Evolutionary conservation across 2,888 invertebrate genomes (phyloP).

Genomic region (Lasius fuliginosus): DNA sequence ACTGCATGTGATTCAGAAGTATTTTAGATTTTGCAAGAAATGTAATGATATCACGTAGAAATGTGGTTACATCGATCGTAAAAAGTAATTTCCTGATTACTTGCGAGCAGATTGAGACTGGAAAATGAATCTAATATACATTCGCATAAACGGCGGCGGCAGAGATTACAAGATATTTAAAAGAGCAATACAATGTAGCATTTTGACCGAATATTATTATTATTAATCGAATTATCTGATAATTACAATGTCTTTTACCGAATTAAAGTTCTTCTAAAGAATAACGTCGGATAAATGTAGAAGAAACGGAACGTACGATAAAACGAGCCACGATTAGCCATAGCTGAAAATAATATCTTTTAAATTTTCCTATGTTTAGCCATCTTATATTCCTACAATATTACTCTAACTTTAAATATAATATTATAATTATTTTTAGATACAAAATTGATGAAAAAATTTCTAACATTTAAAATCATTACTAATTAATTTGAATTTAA

Average conservation of each 20-base stretch:
- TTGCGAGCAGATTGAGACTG: constrained; percentile 44
- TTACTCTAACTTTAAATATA: constrained; percentile 6
- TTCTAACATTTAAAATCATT: neutral
- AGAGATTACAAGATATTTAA: constrained; percentile 58
- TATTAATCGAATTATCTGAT: neutral
- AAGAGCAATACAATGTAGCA: neutral
- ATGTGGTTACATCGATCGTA: constrained; percentile 11
- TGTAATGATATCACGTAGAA: constrained; percentile 17
- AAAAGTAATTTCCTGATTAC: constrained; percentile 4
- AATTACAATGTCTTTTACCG: constrained; percentile 26
- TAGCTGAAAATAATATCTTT: constrained; percentile 65
- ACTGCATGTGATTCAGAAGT: constrained; percentile 56
- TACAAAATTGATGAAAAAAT: neutral
- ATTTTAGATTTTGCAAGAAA: constrained; percentile 29
- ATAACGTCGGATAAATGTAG: neutral
- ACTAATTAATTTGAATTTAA: neutral
- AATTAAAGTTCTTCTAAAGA: constrained; percentile 17
- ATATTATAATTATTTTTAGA: neutral
- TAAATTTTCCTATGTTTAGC: constrained; percentile 61
- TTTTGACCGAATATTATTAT: neutral
- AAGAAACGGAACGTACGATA: constrained; percentile 11
- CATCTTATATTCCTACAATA: constrained; percentile 45
- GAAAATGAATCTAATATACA: constrained; percentile 41
- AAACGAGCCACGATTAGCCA: neutral
- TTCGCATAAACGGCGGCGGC: constrained; percentile 74